Evolutionary conservation across 1,140 invertebrate genomes (phyloP).

Genomic region (Chrysoperla carnea): DNA sequence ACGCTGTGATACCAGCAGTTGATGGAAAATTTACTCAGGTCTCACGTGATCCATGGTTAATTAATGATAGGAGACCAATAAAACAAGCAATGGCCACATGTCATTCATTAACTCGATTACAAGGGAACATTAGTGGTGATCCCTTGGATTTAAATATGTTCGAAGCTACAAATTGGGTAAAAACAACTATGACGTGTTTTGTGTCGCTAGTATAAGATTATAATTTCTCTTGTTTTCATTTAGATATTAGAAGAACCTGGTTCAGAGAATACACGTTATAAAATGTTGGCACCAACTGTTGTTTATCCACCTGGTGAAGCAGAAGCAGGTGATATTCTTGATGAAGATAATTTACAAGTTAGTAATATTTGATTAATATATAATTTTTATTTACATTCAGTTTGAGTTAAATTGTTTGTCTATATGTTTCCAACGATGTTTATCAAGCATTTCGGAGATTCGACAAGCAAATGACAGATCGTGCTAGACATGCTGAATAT

Average conservation of each 20-base stretch:
- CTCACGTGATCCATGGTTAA: slow-evolving; percentile 27
- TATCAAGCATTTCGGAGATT: no score
- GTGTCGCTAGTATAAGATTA: neutral
- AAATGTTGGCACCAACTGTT: slow-evolving; percentile 71
- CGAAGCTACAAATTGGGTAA: slow-evolving; percentile 62
- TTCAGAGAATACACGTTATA: slow-evolving; percentile 68
- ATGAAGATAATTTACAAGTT: slow-evolving; percentile 1
- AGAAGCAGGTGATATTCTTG: slow-evolving; percentile 1
- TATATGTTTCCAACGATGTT: slow-evolving; percentile 1
- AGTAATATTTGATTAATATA: slow-evolving; percentile 3
- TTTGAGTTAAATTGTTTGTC: slow-evolving; percentile 2
- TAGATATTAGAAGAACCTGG: slow-evolving; percentile 71
- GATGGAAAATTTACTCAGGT: slow-evolving; percentile 37
- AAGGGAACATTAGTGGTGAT: slow-evolving; percentile 58
- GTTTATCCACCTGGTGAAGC: slow-evolving; percentile 42
- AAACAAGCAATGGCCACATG: slow-evolving; percentile 55
- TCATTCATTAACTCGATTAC: slow-evolving; percentile 67
- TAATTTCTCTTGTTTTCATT: neutral
- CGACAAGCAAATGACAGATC: no score
- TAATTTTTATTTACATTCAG: slow-evolving; percentile 1
- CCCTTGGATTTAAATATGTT: slow-evolving; percentile 81
- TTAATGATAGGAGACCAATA: slow-evolving; percentile 28
- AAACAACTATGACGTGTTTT: no score
- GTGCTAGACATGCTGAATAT: no score
- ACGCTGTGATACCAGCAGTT: slow-evolving; percentile 56